A percentile compares a stretch with the other conserved stretches of the same genome.
Evolutionary conservation across 1,140 invertebrate species (phyloP).

Genomic region (Cotesia chilonis): DNA sequence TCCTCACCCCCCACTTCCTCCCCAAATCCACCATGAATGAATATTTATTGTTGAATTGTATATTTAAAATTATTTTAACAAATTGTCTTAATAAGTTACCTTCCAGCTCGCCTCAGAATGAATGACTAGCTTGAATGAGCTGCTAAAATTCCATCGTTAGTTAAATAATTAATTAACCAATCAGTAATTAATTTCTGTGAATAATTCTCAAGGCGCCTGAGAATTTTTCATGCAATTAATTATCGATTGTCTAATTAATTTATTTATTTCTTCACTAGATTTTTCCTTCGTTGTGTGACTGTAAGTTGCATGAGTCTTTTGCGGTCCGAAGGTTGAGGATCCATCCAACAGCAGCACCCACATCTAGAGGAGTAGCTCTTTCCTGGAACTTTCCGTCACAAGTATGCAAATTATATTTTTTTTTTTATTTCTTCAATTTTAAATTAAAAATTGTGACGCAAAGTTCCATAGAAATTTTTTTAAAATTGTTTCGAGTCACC

Average conservation of each 20-base stretch:
- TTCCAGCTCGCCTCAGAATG: background rate
- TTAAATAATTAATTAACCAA: constrained; percentile 1
- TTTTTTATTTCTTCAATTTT: constrained; percentile 14
- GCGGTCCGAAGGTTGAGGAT: background rate
- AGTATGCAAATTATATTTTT: constrained; percentile 30
- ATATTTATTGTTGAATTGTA: too few relatives aligned
- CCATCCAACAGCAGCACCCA: background rate
- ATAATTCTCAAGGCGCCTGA: constrained; percentile 28
- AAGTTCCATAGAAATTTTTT: constrained; percentile 11
- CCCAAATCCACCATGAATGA: background rate
- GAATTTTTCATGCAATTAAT: constrained; percentile 1
- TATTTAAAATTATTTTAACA: too few relatives aligned
- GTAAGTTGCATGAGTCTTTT: constrained; percentile 2
- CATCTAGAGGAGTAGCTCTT: background rate
- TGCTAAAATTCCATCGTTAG: constrained; percentile 8
- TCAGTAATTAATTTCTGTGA: constrained; percentile 16
- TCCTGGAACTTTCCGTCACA: constrained; percentile 33
- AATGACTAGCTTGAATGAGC: constrained; percentile 27
- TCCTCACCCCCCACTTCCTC: too few relatives aligned
- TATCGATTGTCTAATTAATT: background rate
- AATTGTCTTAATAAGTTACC: constrained; percentile 7
- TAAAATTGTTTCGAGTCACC: constrained; percentile 5
- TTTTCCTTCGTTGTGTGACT: background rate
- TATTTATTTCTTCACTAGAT: background rate
- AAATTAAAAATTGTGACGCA: constrained; percentile 1